phyloP scores from a whole-genome alignment of 1,140 invertebrate genomes.

The Sarcophaga bullata region DNA sequence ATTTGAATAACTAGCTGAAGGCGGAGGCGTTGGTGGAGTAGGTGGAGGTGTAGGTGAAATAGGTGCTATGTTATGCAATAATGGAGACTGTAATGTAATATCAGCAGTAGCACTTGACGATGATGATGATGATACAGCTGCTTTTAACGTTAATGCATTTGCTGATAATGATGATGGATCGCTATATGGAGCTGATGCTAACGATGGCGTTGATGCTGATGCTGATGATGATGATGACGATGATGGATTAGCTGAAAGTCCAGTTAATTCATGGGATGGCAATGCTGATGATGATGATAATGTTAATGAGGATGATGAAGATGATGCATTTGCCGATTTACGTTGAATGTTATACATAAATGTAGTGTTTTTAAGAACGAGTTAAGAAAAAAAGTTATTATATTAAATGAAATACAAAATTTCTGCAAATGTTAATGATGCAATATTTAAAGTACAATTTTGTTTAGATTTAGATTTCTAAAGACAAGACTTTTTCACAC shows the following conservation, averaged over 20 bases:
- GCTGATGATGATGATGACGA: constrained; percentile 37
- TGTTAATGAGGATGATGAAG: constrained; percentile 42
- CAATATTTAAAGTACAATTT: neutral
- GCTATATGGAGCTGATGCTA: neutral
- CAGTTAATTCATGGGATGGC: constrained; percentile 27
- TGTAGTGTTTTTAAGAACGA: constrained; percentile 41
- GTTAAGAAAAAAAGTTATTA: constrained; percentile 4
- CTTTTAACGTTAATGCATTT: constrained; percentile 27
- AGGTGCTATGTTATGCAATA: neutral
- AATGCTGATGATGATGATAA: constrained; percentile 40
- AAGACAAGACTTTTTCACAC: constrained; percentile 32
- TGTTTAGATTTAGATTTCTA: neutral
- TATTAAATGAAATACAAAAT: neutral
- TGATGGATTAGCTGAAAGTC: constrained; percentile 19
- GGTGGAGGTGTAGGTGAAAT: constrained; percentile 43
- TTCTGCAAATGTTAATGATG: constrained; percentile 16
- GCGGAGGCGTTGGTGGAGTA: constrained; percentile 42
- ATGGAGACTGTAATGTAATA: neutral
- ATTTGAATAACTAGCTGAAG: constrained; percentile 36
- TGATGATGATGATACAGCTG: constrained; percentile 13
- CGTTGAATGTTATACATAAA: constrained; percentile 47
- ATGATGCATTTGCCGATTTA: constrained; percentile 38
- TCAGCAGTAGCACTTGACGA: constrained; percentile 5
- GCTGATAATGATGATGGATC: neutral
- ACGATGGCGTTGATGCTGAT: constrained; percentile 36